Percentiles rank a stretch among this genome's conserved stretches.
phyloP scores from a whole-genome alignment of 2,888 invertebrate species.

The Trissoscelio sp. region DNA sequence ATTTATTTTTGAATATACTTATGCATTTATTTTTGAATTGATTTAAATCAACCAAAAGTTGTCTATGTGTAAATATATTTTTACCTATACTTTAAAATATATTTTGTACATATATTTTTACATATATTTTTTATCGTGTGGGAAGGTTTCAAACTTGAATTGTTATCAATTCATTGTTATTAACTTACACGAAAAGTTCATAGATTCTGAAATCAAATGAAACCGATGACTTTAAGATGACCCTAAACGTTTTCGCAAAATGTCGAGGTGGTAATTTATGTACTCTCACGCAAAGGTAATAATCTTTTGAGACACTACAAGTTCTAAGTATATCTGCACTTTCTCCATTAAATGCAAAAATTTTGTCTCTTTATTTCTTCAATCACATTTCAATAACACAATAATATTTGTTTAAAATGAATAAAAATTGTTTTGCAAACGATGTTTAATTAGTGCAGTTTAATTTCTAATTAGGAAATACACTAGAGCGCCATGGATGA shows the following conservation, averaged over 20 bases:
- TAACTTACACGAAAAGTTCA: constrained; percentile 6
- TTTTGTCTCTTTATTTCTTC: neutral
- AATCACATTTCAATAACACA: neutral
- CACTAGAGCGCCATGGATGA: neutral
- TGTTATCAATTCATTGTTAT: neutral
- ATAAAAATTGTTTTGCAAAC: neutral
- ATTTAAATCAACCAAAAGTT: too few relatives aligned
- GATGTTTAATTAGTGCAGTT: constrained; percentile 14
- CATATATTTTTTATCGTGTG: too few relatives aligned
- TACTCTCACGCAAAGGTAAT: constrained; percentile 63
- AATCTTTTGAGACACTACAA: constrained; percentile 43
- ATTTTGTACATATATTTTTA: too few relatives aligned
- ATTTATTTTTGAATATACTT: too few relatives aligned
- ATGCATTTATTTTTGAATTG: too few relatives aligned
- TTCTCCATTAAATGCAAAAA: constrained; percentile 53
- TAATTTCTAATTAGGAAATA: too few relatives aligned
- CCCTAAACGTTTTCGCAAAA: constrained; percentile 30
- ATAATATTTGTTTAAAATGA: neutral
- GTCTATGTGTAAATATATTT: too few relatives aligned
- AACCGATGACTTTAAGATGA: constrained; percentile 31
- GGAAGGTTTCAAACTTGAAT: neutral
- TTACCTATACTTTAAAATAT: too few relatives aligned
- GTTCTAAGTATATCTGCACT: constrained; percentile 66
- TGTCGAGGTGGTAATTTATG: constrained; percentile 43
- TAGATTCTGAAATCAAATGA: neutral